Conservation (phyloP, 2,888 invertebrate species). For the Drosophila stalkeri region DNA sequence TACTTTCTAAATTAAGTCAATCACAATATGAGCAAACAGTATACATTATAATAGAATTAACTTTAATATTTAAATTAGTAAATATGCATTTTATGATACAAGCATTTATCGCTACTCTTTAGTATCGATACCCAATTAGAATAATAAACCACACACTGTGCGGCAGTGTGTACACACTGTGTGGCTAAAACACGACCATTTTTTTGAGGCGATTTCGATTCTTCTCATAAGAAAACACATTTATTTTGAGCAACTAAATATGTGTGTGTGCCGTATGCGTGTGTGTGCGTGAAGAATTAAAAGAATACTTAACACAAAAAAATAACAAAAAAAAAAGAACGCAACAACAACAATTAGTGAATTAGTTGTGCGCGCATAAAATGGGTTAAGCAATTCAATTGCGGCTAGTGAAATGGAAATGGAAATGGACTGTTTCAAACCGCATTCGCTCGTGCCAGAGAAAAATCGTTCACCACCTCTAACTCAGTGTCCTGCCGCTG, state of each 20-base stretch:
- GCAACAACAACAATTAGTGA: constrained; percentile 35
- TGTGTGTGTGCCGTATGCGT: constrained; percentile 58
- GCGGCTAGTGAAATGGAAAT: constrained; percentile 47
- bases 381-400: constrained; percentile 49
- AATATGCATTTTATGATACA: neutral
- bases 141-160: constrained; percentile 15
- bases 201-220: constrained; percentile 64
- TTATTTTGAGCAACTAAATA: constrained; percentile 60
- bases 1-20: too few relatives aligned
- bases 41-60: neutral
- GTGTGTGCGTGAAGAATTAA: constrained; percentile 54
- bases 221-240: constrained; percentile 70
- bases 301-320: constrained; percentile 45
- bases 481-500: constrained; percentile 60
- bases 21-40: neutral
- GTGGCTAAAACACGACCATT: constrained; percentile 52
- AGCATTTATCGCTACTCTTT: constrained; percentile 4
- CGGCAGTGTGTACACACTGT: constrained; percentile 65
- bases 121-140: constrained; percentile 58
- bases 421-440: constrained; percentile 52
- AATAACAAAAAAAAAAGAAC: constrained; percentile 19
- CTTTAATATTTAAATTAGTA: neutral
- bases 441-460: constrained; percentile 61
- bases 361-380: constrained; percentile 37
- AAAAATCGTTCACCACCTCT: constrained; percentile 69